Evolutionary conservation across 2,888 invertebrate species (phyloP), one percentile per base, ranked within the genome.

Genomic region (Ornithoptera priamus): DNA sequence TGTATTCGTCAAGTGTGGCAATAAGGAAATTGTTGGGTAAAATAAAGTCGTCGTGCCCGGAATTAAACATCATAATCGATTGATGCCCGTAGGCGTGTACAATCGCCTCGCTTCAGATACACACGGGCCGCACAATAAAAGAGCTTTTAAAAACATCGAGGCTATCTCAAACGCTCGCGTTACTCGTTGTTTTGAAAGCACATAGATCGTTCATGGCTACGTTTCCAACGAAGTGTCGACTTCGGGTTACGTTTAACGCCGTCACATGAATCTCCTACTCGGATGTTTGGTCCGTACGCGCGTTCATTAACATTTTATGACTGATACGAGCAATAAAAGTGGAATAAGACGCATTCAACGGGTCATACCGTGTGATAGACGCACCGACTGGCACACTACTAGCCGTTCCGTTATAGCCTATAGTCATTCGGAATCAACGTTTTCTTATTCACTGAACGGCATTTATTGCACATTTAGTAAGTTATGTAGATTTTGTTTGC

Each of bases 251-350:
- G 86, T 88, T 90, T 90, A 85, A 90, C 89, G 86, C 84, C 86
- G 92, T 89, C 92, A 92, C 89, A 91, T 85, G 92, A 92, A 92
- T 91, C 91, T 91, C 83, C 85, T 82, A 86, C 90, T 92, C 92
- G 90, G 91, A 92, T 92, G 91, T 92, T 92, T 92, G 90, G 90
- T 87, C 90, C 89, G 86, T 87, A 87, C 83, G 89, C 82, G 85
- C 87, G 86, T 91, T 91, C 92, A 92, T 92, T 92, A 92, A 89
- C 90, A 92, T 92, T 92, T 92, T 92, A 92, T 90, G 92, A 92
- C 83, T 89, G 88, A 92, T 92, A 92, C 90, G 89, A 86, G 85
- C 90, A 88, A 92, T 92, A 92, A 92, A 91, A 87, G 83, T 90
- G 91, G 91, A 92, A 92, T 92, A 90, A 91, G 92, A 91, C 83